Evolutionary conservation across 2,797 vertebrate genomes (phyloP).

Genomic region (Euphonia xanthogaster): DNA sequence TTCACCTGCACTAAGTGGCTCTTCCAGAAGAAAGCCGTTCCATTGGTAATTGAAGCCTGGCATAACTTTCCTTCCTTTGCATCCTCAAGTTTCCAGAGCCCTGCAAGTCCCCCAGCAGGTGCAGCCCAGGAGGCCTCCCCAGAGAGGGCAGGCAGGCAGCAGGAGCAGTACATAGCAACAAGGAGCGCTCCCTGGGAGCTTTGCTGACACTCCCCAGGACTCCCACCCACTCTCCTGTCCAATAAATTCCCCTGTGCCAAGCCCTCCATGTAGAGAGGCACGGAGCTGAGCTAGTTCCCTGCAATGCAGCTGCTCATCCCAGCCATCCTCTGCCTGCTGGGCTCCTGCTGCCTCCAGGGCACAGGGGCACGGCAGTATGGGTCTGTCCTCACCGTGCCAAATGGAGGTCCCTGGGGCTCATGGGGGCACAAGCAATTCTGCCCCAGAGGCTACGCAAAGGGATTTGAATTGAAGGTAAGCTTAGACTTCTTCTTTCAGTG

Average conservation of each 20-base stretch:
- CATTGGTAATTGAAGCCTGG: background rate
- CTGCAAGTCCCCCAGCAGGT: fast-evolving
- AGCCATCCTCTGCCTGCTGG: background rate
- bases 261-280: fast-evolving
- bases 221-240: background rate
- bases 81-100: background rate
- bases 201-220: background rate
- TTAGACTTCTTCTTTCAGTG: background rate
- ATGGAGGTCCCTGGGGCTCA: background rate
- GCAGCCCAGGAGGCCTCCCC: background rate
- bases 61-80: background rate
- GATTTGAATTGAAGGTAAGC: slow-evolving; percentile 26
- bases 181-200: fast-evolving
- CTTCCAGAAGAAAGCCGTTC: background rate
- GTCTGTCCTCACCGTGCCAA: background rate
- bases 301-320: background rate
- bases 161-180: background rate
- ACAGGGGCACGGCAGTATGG: fast-evolving
- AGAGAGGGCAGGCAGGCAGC: background rate
- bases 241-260: background rate
- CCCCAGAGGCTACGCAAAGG: background rate
- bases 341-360: background rate
- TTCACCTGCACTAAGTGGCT: background rate
- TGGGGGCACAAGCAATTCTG: background rate
- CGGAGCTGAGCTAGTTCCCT: fast-evolving